Conservation (phyloP, 1,140 invertebrate species). For the Micrasema longulum region DNA sequence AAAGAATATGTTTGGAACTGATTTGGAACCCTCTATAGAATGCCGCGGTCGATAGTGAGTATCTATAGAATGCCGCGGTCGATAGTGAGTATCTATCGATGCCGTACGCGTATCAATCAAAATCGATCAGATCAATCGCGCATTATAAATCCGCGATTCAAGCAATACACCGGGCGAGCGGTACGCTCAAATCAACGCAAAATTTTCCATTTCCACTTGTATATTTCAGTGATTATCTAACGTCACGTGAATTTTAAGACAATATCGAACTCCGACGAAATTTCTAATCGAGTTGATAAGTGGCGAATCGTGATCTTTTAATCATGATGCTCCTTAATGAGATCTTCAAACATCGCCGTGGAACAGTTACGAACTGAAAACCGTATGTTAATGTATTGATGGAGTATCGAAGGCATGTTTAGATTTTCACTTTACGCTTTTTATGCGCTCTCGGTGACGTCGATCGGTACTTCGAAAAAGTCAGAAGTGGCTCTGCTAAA, state of each 20-base stretch:
- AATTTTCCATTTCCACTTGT: too few species aligned
- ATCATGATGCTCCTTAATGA: neutral
- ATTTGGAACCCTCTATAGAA: neutral
- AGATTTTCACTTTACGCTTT: neutral
- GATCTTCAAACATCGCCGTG: slow-evolving; percentile 11
- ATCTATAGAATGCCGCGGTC: neutral
- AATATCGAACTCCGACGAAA: too few species aligned
- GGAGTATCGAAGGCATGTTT: slow-evolving; percentile 11
- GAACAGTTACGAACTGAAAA: neutral
- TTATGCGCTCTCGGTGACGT: too few species aligned
- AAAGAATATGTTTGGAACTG: neutral
- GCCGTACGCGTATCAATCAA: slow-evolving; percentile 11
- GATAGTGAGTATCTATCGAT: neutral
- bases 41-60: too few species aligned
- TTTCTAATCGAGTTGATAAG: too few species aligned
- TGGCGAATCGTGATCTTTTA: slow-evolving; percentile 13
- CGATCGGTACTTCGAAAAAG: neutral
- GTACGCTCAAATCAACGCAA: neutral
- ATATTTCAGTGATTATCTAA: too few species aligned
- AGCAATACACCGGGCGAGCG: neutral
- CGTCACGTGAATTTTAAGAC: too few species aligned
- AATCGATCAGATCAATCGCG: slow-evolving; percentile 15
- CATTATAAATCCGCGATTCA: slow-evolving; percentile 14
- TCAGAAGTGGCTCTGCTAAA: slow-evolving; percentile 1
- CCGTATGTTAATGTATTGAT: neutral